Evolutionary conservation across 2,113 vertebrate species (phyloP).

Genomic region (Sinocyclocheilus anophthalmus): DNA sequence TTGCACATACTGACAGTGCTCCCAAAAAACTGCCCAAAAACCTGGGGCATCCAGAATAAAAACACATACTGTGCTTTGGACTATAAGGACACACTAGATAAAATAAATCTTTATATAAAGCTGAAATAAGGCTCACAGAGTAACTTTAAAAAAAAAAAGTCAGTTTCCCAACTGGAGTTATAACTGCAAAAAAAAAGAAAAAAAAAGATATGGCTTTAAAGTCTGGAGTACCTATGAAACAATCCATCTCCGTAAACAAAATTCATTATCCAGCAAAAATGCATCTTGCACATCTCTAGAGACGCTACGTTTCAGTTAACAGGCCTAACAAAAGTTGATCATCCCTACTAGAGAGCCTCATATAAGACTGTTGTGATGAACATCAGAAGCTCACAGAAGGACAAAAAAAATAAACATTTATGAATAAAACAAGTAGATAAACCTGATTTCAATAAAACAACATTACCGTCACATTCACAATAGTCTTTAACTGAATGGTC

Average conservation of each 20-base stretch:
- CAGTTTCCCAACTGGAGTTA: neutral
- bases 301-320: neutral
- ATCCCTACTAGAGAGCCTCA: neutral
- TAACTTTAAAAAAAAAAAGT: neutral
- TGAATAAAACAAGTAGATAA: neutral
- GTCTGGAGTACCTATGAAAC: neutral
- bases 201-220: neutral
- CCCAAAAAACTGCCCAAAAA: too few species aligned
- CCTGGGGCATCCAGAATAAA: neutral
- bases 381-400: neutral
- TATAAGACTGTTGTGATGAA: neutral
- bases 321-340: too few species aligned
- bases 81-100: neutral
- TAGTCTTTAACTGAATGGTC: neutral
- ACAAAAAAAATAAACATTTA: neutral
- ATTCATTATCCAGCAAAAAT: neutral
- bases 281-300: neutral
- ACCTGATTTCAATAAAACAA: neutral
- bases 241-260: slow-evolving; percentile 5
- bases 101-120: neutral
- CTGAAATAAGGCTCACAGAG: neutral
- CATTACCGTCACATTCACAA: neutral
- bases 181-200: neutral
- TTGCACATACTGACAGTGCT: too few species aligned
- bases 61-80: neutral